These are phyloP conservation scores for Cryptotis parvus DNA, from an alignment of 2,113 vertebrate species.

Conservation along the genomic window DNA sequence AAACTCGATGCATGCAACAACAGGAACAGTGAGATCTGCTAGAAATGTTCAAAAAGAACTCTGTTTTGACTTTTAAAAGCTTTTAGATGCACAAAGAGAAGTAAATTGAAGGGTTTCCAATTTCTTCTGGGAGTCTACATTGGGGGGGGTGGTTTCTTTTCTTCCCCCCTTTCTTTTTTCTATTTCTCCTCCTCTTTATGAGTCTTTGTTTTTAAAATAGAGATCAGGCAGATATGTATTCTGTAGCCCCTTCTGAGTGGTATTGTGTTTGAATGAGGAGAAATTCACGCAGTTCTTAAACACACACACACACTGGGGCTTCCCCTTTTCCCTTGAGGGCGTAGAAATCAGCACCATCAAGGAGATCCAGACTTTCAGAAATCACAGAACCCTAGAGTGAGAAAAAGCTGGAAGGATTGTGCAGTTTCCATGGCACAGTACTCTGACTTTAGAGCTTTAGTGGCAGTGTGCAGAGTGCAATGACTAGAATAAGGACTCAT, in stretches of 20 bases:
- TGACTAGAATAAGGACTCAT: neutral
- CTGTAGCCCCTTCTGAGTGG: neutral
- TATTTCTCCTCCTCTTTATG: neutral
- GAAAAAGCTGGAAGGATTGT: neutral
- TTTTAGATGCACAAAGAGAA: slow-evolving; percentile 66
- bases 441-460: neutral
- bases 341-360: neutral
- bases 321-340: neutral
- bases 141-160: slow-evolving; percentile 40
- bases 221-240: neutral
- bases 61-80: slow-evolving; percentile 70
- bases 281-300: neutral
- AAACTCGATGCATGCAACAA: slow-evolving; percentile 49
- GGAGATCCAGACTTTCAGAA: neutral
- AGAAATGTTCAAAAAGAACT: slow-evolving; percentile 68
- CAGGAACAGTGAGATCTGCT: slow-evolving; percentile 60
- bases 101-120: slow-evolving; percentile 71
- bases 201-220: slow-evolving; percentile 66
- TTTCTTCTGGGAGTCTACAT: slow-evolving; percentile 65
- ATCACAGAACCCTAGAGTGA: neutral
- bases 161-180: neutral
- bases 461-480: neutral
- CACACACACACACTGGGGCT: neutral
- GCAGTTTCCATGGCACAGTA: neutral
- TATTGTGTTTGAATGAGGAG: slow-evolving; percentile 4